Conservation (phyloP, 2,888 invertebrate species). For the Galerucella nymphaeae region DNA sequence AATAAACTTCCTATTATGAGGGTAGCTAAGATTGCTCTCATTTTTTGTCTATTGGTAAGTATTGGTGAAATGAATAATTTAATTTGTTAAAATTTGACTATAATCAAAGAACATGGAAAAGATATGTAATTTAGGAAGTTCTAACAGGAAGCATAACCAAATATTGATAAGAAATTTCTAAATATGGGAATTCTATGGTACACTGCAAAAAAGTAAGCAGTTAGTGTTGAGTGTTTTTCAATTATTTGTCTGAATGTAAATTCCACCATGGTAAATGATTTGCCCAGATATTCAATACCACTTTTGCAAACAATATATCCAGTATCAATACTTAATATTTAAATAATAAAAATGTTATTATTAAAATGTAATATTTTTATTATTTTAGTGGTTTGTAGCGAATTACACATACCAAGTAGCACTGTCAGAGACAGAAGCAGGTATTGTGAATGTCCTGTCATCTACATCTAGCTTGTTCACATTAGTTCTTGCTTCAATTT, state of each 20-base stretch:
- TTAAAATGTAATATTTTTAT: constrained; percentile 17
- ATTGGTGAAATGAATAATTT: no score
- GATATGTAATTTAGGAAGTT: neutral
- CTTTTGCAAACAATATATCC: no score
- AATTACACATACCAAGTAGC: constrained; percentile 94
- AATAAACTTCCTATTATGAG: constrained; percentile 80
- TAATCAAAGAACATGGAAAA: no score
- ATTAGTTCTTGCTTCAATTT: constrained; percentile 85
- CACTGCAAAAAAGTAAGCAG: no score
- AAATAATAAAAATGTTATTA: neutral
- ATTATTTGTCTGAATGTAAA: no score
- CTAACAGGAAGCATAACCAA: neutral
- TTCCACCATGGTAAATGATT: no score
- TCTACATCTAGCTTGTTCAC: constrained; percentile 92
- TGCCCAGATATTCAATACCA: no score
- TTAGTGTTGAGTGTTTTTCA: no score
- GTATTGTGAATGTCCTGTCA: constrained; percentile 89
- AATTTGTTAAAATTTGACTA: no score
- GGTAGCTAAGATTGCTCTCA: constrained; percentile 84
- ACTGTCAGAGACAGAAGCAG: constrained; percentile 83
- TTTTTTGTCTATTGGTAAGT: constrained; percentile 87
- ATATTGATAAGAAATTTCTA: neutral
- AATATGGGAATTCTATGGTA: neutral
- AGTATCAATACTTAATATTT: no score
- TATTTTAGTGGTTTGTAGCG: constrained; percentile 91